Evolutionary conservation across 2,113 vertebrate species (phyloP).

Genomic region (Hucho hucho): DNA sequence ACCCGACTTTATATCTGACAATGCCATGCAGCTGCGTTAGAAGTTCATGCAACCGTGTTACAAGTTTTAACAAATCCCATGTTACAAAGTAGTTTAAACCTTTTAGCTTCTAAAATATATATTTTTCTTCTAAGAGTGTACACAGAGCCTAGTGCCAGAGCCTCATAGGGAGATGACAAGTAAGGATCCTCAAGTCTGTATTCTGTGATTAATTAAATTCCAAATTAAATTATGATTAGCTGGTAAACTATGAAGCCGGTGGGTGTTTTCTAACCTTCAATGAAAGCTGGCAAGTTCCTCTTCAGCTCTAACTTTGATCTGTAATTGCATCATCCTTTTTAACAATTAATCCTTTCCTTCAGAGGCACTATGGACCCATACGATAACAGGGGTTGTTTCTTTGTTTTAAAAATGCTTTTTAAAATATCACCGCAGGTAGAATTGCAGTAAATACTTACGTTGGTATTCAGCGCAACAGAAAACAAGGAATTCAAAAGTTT

Average conservation of each 20-base stretch:
- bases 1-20: too few species aligned
- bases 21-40: too few species aligned
- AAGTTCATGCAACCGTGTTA: too few species aligned
- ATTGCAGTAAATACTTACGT: neutral
- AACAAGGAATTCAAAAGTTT: neutral
- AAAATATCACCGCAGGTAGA: slow-evolving; percentile 57
- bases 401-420: slow-evolving; percentile 68
- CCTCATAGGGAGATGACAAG: slow-evolving; percentile 7
- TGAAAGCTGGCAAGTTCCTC: slow-evolving; percentile 35
- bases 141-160: neutral
- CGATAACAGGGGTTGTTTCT: slow-evolving; percentile 40
- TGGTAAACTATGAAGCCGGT: slow-evolving; percentile 48
- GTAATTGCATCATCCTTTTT: slow-evolving; percentile 47
- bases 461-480: neutral
- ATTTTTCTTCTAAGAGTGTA: too few species aligned
- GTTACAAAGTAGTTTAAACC: too few species aligned
- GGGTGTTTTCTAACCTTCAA: slow-evolving; percentile 23
- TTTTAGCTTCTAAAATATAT: too few species aligned
- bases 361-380: slow-evolving; percentile 37
- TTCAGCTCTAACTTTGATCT: slow-evolving; percentile 50
- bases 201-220: slow-evolving; percentile 38
- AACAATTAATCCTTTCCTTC: slow-evolving; percentile 56
- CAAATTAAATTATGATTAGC: slow-evolving; percentile 50
- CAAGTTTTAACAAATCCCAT: too few species aligned
- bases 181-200: slow-evolving; percentile 21